Evolutionary conservation across 2,888 invertebrate genomes (phyloP).

Genomic region (Sturmia bella): DNA sequence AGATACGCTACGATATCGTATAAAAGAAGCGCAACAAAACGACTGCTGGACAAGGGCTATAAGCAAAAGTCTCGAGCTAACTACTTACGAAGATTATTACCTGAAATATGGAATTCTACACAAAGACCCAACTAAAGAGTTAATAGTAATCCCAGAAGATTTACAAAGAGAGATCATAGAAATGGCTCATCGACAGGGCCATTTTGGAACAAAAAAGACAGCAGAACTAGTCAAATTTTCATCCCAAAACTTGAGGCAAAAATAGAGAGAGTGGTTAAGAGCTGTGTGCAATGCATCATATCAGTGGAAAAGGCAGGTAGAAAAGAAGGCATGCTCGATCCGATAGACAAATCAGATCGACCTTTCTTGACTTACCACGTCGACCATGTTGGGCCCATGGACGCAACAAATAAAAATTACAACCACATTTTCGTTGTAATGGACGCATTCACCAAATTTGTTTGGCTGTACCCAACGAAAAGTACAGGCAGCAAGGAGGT

Average conservation of each 20-base stretch:
- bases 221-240: background rate
- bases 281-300: background rate
- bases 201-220: background rate
- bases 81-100: background rate
- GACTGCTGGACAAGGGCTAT: constrained; percentile 59
- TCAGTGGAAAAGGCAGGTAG: background rate
- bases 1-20: constrained; percentile 43
- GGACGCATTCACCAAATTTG: no score
- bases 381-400: no score
- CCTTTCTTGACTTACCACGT: background rate
- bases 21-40: no score
- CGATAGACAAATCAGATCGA: no score
- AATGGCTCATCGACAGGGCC: background rate
- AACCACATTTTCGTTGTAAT: background rate
- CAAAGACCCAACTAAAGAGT: constrained; percentile 53
- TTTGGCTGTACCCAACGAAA: no score
- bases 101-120: constrained; percentile 59
- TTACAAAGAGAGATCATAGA: background rate
- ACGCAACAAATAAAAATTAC: background rate
- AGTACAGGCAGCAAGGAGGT: background rate
- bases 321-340: background rate
- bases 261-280: background rate
- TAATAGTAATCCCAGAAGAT: constrained; percentile 51
- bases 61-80: background rate
- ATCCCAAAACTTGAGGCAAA: background rate